Evolutionary conservation across 2,797 vertebrate genomes (phyloP).

Genomic region (Gallinago solitaria): DNA sequence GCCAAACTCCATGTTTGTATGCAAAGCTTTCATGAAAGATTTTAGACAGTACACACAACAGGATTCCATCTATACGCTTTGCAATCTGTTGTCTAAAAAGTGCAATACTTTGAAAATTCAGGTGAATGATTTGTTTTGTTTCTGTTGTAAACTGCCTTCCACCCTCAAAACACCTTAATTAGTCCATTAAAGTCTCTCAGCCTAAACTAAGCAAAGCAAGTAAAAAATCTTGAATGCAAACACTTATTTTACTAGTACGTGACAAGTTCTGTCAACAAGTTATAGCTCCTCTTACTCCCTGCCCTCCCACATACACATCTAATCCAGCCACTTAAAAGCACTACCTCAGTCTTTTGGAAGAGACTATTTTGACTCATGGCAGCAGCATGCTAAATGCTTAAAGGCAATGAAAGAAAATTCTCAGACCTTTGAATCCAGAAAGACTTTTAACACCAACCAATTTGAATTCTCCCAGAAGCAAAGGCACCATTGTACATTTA

Average conservation of each 20-base stretch:
- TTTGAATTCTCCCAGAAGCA: neutral
- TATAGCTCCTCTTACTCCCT: constrained; percentile 8
- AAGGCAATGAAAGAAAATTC: neutral
- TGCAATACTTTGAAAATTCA: neutral
- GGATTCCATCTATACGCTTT: neutral
- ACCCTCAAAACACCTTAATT: neutral
- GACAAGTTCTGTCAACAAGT: constrained; percentile 12
- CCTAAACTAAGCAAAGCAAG: neutral
- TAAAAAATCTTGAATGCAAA: neutral
- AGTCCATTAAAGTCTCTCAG: neutral
- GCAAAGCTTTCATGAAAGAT: neutral
- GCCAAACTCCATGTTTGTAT: neutral
- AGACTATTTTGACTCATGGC: neutral
- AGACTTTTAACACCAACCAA: neutral
- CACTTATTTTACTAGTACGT: neutral
- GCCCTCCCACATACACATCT: constrained; percentile 11
- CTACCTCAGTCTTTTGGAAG: neutral
- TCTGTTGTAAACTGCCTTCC: neutral
- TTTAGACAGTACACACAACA: neutral
- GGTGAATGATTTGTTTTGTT: neutral
- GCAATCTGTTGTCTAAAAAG: neutral
- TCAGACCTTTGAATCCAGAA: neutral
- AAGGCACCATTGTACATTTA: neutral
- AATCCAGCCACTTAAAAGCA: constrained; percentile 26
- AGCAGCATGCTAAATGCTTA: neutral